Base-by-base conservation (phyloP, 2,888 invertebrate species). In the Sthenelais limicola region DNA sequence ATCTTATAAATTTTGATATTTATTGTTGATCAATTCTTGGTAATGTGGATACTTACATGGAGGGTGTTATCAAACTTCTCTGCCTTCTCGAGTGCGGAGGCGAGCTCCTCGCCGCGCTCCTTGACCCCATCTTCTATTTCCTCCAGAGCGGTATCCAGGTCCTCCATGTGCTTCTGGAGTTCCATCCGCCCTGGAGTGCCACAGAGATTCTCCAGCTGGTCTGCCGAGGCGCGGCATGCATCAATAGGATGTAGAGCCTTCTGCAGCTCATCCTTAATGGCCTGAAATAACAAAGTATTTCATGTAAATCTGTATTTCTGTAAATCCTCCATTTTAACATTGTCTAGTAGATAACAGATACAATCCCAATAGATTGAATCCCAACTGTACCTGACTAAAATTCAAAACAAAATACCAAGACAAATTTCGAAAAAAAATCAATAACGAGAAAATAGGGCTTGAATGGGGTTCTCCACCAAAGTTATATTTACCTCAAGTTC, bases 141-240 rank as follows among this genome's bases (percentile, higher is more conserved):
- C 54, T 86, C 86, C 30, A 83, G 82, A n/a, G 84, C 74, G 48
- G 81, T 79, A 52, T 82, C 83, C 21, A 87, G 79, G 74, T 87
- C 87, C 71, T 87, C 86, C 66, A 86, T 69, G 69, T 84, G 84
- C 75, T 86, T 86, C 70, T 84, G 81, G 7, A 87, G 81, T 74
- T 87, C 87, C 33, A 86, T 82, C 52, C 83, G 77, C 4, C 86
- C 87, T 0, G 86, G 83, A 21, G 83, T 84, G n/a, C 87, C 86
- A 70, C 85, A 85, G 24, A 85, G 77, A 9, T 76, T 72, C 30
- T 80, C 80, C 52, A 86, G 76, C 26, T 84, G 80, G 12, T 81
- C 83, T 24, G 84, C 85, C 18, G 81, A 79, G 73, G 80, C 79
- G 52, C 79, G 76, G 74, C 84, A 84, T 32, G 82, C 84, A 5